Percentiles rank a stretch among this genome's conserved stretches.
These are phyloP conservation scores for Drosophila arawakana DNA, from an alignment of 1,140 invertebrate genomes.

Conservation along the genomic window DNA sequence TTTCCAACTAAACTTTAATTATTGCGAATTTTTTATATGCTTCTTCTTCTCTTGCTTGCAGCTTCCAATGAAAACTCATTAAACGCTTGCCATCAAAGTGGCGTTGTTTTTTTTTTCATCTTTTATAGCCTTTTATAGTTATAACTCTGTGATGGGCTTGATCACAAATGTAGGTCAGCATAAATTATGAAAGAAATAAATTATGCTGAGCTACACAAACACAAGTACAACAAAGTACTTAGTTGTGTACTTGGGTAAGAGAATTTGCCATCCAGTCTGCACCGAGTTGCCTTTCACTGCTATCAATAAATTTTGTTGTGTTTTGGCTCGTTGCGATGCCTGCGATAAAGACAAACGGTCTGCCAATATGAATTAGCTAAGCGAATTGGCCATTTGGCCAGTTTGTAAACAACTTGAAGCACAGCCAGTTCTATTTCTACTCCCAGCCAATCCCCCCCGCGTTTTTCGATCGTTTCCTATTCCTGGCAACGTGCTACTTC, in stretches of 20 bases:
- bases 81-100: slow-evolving; percentile 39
- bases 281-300: slow-evolving; percentile 71
- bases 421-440: slow-evolving; percentile 1
- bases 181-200: slow-evolving; percentile 58
- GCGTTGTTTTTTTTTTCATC: background rate
- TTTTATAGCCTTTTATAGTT: slow-evolving; percentile 32
- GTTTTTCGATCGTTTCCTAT: background rate
- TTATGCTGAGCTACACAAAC: slow-evolving; percentile 32
- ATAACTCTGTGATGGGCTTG: slow-evolving; percentile 37
- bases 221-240: slow-evolving; percentile 36
- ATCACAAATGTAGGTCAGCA: slow-evolving; percentile 48
- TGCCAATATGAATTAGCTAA: slow-evolving; percentile 82
- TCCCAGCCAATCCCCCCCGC: background rate
- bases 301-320: slow-evolving; percentile 76
- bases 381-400: slow-evolving; percentile 79
- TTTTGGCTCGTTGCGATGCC: slow-evolving; percentile 56
- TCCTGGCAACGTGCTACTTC: slow-evolving; percentile 35
- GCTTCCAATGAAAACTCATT: slow-evolving; percentile 53
- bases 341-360: slow-evolving; percentile 79
- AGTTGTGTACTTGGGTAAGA: slow-evolving; percentile 21
- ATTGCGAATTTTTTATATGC: slow-evolving; percentile 52
- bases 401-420: slow-evolving; percentile 64
- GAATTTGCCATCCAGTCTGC: slow-evolving; percentile 31
- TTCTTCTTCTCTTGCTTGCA: background rate
- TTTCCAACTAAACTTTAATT: slow-evolving; percentile 66